A percentile compares a stretch with the other conserved stretches of the same genome.
phyloP scores from a whole-genome alignment of 2,888 invertebrate species.

The Orthonevra nobilis region DNA sequence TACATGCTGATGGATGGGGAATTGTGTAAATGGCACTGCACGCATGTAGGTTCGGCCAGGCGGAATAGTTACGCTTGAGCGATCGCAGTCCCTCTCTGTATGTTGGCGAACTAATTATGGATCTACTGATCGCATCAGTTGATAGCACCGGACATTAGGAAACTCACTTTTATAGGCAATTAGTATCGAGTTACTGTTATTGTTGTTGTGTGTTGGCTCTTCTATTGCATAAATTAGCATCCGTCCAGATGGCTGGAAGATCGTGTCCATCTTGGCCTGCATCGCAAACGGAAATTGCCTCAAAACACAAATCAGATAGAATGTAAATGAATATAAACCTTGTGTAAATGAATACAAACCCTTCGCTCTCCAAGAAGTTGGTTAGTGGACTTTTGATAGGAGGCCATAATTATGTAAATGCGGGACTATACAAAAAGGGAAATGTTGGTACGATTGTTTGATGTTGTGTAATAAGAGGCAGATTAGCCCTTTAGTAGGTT shows the following conservation, averaged over 20 bases:
- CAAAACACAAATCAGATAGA: constrained; percentile 29
- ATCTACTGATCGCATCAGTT: constrained; percentile 46
- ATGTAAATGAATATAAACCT: too few species aligned
- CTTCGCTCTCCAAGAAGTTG: too few species aligned
- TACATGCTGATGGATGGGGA: constrained; percentile 37
- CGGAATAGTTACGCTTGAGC: constrained; percentile 39
- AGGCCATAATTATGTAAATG: too few species aligned
- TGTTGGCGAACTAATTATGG: constrained; percentile 64
- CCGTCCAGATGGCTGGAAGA: constrained; percentile 8
- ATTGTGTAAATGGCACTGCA: constrained; percentile 43
- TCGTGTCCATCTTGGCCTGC: constrained; percentile 24
- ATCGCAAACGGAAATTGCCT: constrained; percentile 52
- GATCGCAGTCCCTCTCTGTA: constrained; percentile 21
- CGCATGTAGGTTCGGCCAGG: constrained; percentile 5
- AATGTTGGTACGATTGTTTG: too few species aligned
- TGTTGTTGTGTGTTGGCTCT: constrained; percentile 3
- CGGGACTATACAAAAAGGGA: too few species aligned
- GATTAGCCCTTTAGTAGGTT: too few species aligned
- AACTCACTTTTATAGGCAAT: constrained; percentile 66
- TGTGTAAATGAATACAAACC: too few species aligned
- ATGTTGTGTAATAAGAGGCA: too few species aligned
- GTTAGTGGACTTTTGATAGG: too few species aligned
- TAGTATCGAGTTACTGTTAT: constrained; percentile 58
- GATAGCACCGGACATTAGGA: constrained; percentile 63
- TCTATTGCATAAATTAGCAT: constrained; percentile 31